Evolutionary conservation across 1,140 invertebrate species (phyloP), one percentile per base, ranked within the genome.

Genomic region (Melitaea cinxia): DNA sequence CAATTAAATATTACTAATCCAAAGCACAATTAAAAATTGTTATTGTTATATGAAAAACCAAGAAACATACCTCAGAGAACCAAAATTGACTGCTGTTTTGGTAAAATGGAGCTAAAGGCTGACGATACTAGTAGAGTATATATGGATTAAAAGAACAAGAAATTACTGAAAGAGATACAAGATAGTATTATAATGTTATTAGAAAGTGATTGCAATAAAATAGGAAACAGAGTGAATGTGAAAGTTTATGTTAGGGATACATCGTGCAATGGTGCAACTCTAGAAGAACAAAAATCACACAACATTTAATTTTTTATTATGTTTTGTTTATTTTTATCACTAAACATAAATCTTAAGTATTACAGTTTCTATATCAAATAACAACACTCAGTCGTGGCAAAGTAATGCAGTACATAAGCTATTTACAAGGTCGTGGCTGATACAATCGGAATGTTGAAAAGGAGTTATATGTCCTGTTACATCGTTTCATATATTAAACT

Each of bases 321-420:
- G 77, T 85, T 87, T 89, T 85, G 77, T 91, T 88, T 87, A 87
- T 91, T 89, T 47, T 85, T 88, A 91, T 91, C 80, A 91, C 88
- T 91, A 91, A 91, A 87, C 80, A 85, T 89, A 87, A 90, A 91
- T 83, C 88, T 91, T 89, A 90, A 86, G 83, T 88, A 87, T 85
- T 91, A 91, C 86, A 90, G 86, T 84, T 82, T 87, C 80, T 89
- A 89, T 86, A 77, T 80, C 80, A 80, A 88, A 89, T 82, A 88
- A 88, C 82, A 88, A 88, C 86, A 83, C 84, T 87, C 86, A 88
- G 88, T 90, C 85, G 85, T 80, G 85, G 80, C 76, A 78, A 85
- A 72, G 78, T 79, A 84, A 79, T 83, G 85, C 83, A 88, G 80
- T 90, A 88, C 77, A 83, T 82, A 77, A 79, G 71, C 81, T 86